Conservation (phyloP, 2,113 vertebrate species). For the Capricornis sumatraensis region DNA sequence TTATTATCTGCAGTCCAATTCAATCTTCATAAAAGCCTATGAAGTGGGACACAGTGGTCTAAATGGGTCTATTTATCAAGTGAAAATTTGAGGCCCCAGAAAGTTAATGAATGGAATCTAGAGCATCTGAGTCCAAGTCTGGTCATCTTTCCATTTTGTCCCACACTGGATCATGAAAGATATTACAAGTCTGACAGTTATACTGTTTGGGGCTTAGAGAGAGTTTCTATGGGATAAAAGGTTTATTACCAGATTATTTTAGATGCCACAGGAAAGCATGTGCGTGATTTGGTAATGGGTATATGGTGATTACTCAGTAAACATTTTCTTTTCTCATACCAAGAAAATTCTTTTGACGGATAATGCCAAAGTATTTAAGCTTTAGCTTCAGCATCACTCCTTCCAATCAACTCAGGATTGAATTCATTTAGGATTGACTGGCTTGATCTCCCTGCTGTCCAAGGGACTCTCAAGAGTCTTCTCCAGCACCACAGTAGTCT, state of each 20-base stretch:
- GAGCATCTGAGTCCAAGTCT: not conserved
- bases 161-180: not conserved
- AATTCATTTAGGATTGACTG: not conserved
- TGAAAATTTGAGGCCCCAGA: not conserved
- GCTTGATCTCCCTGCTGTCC: not conserved
- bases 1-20: not conserved
- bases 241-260: not conserved
- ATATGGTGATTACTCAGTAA: not conserved
- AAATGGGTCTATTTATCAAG: not conserved
- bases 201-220: not conserved
- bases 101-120: not conserved
- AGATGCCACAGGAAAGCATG: not conserved
- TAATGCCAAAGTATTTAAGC: not conserved
- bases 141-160: not conserved
- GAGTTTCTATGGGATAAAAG: not conserved
- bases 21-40: not conserved
- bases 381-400: not conserved
- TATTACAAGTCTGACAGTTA: not conserved
- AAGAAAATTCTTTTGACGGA: slow-evolving; percentile 4
- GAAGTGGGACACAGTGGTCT: not conserved
- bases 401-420: not conserved
- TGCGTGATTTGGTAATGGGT: not conserved
- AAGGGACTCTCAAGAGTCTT: not conserved
- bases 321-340: not conserved
- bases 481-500: not conserved